Conservation (phyloP, 2,797 vertebrate species). For the Lacerta viridis region DNA sequence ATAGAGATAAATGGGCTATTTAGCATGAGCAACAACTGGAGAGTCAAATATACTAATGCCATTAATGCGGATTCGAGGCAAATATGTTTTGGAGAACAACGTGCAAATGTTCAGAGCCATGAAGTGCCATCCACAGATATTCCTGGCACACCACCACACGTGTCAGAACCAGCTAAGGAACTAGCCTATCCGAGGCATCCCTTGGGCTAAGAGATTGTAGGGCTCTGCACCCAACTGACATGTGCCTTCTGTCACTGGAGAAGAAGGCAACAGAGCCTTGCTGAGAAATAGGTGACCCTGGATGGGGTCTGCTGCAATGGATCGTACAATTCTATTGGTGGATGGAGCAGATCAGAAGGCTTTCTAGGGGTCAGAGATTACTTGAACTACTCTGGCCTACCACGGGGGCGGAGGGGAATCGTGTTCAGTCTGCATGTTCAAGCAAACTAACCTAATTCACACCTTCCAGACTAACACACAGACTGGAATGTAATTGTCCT, state of each 20-base stretch:
- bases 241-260: neutral
- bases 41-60: neutral
- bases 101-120: neutral
- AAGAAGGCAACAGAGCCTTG: neutral
- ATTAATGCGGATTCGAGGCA: neutral
- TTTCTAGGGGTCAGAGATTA: neutral
- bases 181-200: neutral
- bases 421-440: too few species aligned
- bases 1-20: neutral
- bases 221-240: neutral
- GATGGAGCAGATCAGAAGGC: neutral
- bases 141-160: neutral
- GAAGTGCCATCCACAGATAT: neutral
- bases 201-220: neutral
- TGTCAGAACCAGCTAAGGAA: neutral
- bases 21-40: neutral
- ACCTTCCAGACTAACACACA: neutral
- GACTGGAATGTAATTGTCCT: neutral
- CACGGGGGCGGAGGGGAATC: too few species aligned
- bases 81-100: neutral
- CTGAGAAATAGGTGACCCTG: too few species aligned
- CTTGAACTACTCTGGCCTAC: neutral
- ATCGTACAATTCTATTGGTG: too few species aligned
- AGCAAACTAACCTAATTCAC: neutral
- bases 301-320: too few species aligned